A percentile compares a stretch with the other conserved stretches of the same genome.
Conservation (phyloP, 1,140 invertebrate species). For the Chymomyza costata region DNA sequence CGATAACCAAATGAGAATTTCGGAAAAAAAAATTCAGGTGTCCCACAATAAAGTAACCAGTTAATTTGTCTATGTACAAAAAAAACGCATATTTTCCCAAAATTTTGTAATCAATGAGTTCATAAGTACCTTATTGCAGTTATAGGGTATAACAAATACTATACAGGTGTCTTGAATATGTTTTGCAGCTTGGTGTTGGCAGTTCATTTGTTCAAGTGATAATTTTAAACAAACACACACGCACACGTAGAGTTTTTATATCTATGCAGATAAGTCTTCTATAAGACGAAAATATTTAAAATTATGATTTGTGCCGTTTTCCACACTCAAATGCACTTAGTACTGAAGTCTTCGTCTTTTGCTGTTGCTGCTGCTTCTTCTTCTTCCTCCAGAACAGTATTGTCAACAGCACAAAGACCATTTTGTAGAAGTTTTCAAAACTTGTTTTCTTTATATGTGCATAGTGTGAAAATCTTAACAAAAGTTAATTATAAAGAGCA, state of each 20-base stretch:
- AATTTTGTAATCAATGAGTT: too few species aligned
- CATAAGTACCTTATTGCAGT: too few species aligned
- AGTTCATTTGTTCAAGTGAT: conserved; percentile 39
- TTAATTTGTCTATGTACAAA: too few species aligned
- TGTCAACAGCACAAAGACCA: conserved; percentile 27
- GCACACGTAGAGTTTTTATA: conserved; percentile 2
- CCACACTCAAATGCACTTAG: conserved; percentile 37
- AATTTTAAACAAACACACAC: conserved; percentile 22
- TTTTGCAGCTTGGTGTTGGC: conserved; percentile 14
- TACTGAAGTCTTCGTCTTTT: conserved; percentile 10
- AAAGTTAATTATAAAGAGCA: conserved; percentile 62
- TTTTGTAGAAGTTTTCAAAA: too few species aligned
- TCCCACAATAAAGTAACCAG: too few species aligned
- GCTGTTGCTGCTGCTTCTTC: background rate
- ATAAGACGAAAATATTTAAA: conserved; percentile 53
- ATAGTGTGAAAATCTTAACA: conserved; percentile 43
- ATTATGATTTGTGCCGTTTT: conserved; percentile 66
- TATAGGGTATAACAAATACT: too few species aligned
- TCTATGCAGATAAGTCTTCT: conserved; percentile 7
- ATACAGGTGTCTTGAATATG: too few species aligned
- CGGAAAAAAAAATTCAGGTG: too few species aligned
- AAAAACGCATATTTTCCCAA: too few species aligned
- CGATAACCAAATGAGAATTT: too few species aligned
- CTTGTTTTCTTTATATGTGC: too few species aligned
- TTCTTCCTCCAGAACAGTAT: background rate